phyloP scores from a whole-genome alignment of 2,797 vertebrate species.

The Petrocephalus schoutedeni region DNA sequence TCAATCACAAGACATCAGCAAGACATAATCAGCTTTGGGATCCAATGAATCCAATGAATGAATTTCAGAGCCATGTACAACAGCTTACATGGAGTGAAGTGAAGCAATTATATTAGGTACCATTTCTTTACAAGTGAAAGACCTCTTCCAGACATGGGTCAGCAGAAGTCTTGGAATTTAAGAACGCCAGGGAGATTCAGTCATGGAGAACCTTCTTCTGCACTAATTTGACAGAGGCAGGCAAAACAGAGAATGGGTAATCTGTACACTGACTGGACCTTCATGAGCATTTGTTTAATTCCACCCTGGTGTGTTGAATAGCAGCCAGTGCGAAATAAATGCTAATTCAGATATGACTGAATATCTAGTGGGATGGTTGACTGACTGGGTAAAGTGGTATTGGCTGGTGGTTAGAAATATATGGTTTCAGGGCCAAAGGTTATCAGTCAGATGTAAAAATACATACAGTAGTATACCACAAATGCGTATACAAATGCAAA shows the following conservation, averaged over 20 bases:
- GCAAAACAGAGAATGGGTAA: constrained; percentile 17
- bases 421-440: neutral
- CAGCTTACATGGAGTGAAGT: neutral
- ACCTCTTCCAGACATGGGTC: neutral
- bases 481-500: neutral
- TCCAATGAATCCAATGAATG: neutral
- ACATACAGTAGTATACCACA: neutral
- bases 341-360: neutral
- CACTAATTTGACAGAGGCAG: constrained; percentile 12
- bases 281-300: constrained; percentile 3
- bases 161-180: neutral
- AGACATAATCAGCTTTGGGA: neutral
- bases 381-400: constrained; percentile 5
- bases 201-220: neutral
- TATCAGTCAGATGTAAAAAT: neutral
- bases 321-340: constrained; percentile 13
- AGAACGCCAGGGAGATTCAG: neutral
- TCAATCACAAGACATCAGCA: neutral
- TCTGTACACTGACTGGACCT: neutral
- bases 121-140: neutral
- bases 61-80: neutral
- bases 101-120: neutral
- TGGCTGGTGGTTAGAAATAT: neutral
- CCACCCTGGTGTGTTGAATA: neutral
- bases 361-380: neutral